Conservation (phyloP, 2,888 invertebrate genomes). For the Hermaeophaga mercurialis region DNA sequence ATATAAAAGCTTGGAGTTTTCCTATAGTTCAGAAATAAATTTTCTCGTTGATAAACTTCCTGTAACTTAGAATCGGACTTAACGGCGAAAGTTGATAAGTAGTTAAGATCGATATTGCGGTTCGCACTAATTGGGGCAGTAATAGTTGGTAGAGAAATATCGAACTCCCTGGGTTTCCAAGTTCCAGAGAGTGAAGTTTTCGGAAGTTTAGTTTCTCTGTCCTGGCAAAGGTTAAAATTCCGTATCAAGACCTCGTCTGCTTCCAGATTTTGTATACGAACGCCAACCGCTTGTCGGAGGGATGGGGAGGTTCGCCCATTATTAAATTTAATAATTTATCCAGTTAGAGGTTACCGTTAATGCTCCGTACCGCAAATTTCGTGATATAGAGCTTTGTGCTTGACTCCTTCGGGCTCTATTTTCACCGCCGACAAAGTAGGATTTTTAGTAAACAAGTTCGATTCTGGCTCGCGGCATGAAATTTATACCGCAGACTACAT, state of each 20-base stretch:
- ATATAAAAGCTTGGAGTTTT: too few species aligned
- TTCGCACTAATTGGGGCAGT: constrained; percentile 25
- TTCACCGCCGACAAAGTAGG: constrained; percentile 20
- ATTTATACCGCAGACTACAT: constrained; percentile 6
- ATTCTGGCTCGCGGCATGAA: constrained; percentile 2
- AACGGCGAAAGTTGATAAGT: constrained; percentile 29
- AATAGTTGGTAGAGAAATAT: constrained; percentile 3
- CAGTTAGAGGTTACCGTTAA: constrained; percentile 26
- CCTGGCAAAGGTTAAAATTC: constrained; percentile 37
- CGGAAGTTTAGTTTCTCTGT: constrained; percentile 11
- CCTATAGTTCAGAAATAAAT: not conserved
- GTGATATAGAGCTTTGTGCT: constrained; percentile 13
- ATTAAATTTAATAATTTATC: constrained; percentile 40
- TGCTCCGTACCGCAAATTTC: constrained; percentile 32
- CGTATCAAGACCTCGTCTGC: constrained; percentile 15
- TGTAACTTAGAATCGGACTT: constrained; percentile 15
- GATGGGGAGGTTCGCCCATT: constrained; percentile 15
- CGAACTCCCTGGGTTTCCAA: not conserved
- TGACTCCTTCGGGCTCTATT: constrained; percentile 16
- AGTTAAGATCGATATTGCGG: constrained; percentile 30
- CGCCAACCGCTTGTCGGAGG: constrained; percentile 9
- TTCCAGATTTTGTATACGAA: constrained; percentile 6
- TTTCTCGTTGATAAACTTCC: not conserved
- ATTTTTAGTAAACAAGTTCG: constrained; percentile 20
- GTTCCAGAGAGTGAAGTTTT: constrained; percentile 9